A percentile compares a stretch with the other conserved stretches of the same genome.
These are phyloP conservation scores for Turritopsis dohrnii DNA, from an alignment of 30 jellyfish, hydroid and myxozoan genomes.

Conservation along the genomic window DNA sequence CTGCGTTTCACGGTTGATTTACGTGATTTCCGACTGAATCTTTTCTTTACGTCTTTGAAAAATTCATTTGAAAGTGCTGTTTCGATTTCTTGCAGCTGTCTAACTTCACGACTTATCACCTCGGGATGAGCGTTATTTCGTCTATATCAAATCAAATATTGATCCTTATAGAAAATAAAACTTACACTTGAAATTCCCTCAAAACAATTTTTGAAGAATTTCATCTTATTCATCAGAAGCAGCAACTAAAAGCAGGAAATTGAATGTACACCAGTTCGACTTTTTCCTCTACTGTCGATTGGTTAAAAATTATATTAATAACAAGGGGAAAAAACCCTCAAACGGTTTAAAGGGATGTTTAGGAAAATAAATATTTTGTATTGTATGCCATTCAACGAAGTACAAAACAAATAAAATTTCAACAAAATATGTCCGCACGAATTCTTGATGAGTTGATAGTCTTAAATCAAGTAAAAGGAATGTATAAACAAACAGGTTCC, in stretches of 20 bases:
- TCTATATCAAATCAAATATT: constrained; percentile 48
- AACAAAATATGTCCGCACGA: too few species aligned
- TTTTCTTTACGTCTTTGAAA: constrained; percentile 65
- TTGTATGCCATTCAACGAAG: too few species aligned
- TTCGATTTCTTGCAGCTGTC: constrained; percentile 68
- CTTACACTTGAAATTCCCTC: neutral
- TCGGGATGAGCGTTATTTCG: constrained; percentile 67
- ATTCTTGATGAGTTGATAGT: too few species aligned
- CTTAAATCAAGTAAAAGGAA: too few species aligned
- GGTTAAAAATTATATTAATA: too few species aligned
- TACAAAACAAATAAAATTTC: too few species aligned
- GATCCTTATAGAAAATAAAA: neutral
- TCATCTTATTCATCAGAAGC: neutral
- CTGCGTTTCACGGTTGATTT: constrained; percentile 46
- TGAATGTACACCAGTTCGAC: too few species aligned
- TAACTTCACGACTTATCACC: constrained; percentile 52
- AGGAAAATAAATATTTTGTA: too few species aligned
- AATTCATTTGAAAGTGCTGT: constrained; percentile 72
- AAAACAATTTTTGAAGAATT: too few species aligned
- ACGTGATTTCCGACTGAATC: constrained; percentile 52
- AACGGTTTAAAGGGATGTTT: too few species aligned
- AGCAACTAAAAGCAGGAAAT: neutral
- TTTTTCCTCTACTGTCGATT: too few species aligned
- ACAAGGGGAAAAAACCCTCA: too few species aligned
- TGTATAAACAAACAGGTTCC: neutral